Evolutionary conservation across 1,140 invertebrate genomes (phyloP), one percentile per base, ranked within the genome.

Genomic region (Drosophila persimilis): DNA sequence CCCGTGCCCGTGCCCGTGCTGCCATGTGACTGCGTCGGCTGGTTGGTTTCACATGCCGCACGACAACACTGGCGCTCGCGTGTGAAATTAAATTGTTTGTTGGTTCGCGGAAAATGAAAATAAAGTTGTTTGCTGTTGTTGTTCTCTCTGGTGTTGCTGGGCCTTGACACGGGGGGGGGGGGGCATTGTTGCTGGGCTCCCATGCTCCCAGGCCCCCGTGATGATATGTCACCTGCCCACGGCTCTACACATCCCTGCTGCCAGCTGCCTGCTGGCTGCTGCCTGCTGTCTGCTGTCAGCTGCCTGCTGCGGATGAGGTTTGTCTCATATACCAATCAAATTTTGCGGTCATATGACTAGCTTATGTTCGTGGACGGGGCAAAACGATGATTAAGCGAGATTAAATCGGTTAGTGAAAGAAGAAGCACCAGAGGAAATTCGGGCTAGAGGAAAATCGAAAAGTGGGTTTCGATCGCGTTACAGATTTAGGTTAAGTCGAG

Each of bases 41-140:
- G 78, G 60, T 64, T 81, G 79, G 66, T 73, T 75, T 84, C 75
- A 77, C 73, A 77, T 85, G 81, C 81, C 81, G 80, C 81, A 85
- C 81, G 81, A 88, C 77, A 86, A 85, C 77, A 86, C 81, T 86
- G 77, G 55, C 81, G 81, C 73, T 85, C 83, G 83, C 81, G 81
- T 86, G 81, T 88, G 78, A 86, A 86, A 86, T 88, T 86, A 86
- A 86, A 86, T 86, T 86, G 81, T 86, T 86, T 86, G 83, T 88
- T 86, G 81, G 62, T 72, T 78, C 83, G 83, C 81, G 66, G 65
- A 86, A 81, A 86, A 88, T 86, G 83, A 88, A 86, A 86, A 88
- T 74, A 86, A 77, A 85, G 58, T 83, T 73, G 62, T 67, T 51
- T 66, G 29, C 39, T 48, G 24, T 31, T 46, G 20, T 20, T 54